A percentile compares a stretch with the other conserved stretches of the same genome.
phyloP scores from a whole-genome alignment of 1,140 invertebrate genomes.

The Gryllus bimaculatus region DNA sequence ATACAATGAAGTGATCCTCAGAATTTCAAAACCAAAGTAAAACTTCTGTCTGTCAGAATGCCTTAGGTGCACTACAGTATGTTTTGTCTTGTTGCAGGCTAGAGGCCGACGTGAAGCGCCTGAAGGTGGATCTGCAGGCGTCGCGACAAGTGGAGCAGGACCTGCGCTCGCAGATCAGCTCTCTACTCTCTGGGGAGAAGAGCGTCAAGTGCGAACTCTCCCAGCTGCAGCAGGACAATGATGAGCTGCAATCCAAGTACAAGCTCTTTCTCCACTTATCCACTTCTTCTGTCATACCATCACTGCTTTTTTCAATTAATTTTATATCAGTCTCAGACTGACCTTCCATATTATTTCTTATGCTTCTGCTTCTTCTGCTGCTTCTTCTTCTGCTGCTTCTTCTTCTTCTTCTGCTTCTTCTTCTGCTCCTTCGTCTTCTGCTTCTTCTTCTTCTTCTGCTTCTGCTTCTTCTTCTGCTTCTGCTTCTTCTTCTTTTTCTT shows the following conservation, averaged over 20 bases:
- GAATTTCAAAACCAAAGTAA: neutral
- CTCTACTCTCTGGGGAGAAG: slow-evolving; percentile 55
- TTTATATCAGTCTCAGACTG: too few relatives aligned
- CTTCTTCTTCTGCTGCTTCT: too few relatives aligned
- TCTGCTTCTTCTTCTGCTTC: too few relatives aligned
- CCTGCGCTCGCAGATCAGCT: slow-evolving; percentile 66
- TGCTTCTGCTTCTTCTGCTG: too few relatives aligned
- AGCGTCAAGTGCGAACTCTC: slow-evolving; percentile 62
- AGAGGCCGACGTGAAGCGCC: slow-evolving; percentile 64
- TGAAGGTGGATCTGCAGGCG: slow-evolving; percentile 66
- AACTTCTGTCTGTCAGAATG: neutral
- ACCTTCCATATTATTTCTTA: too few relatives aligned
- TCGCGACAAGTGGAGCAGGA: slow-evolving; percentile 75
- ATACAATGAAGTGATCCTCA: neutral
- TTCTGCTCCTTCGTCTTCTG: too few relatives aligned
- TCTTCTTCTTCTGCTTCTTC: too few relatives aligned
- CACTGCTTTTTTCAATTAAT: too few relatives aligned
- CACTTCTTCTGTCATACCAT: too few relatives aligned
- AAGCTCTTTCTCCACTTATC: too few relatives aligned
- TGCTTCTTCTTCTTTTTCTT: too few relatives aligned
- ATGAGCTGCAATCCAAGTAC: slow-evolving; percentile 67
- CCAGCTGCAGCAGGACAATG: slow-evolving; percentile 71
- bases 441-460: too few relatives aligned
- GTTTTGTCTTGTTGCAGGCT: slow-evolving; percentile 34
- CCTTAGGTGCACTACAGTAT: neutral